phyloP scores from a whole-genome alignment of 1,140 invertebrate genomes.

The Acromyrmex charruanus region DNA sequence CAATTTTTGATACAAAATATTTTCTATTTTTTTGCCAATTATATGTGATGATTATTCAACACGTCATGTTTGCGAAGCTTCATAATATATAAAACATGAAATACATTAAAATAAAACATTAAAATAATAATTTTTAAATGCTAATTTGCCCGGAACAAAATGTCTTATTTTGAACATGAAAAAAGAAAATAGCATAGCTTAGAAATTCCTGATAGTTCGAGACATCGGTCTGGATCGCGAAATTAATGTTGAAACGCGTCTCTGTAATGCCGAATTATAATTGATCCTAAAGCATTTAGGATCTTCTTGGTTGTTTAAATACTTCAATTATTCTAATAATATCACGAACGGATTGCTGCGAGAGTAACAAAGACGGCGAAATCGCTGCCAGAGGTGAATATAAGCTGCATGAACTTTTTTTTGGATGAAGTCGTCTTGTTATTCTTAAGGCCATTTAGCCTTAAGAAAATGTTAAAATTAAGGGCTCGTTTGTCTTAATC shows the following conservation, averaged over 20 bases:
- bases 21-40: not conserved
- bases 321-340: conserved; percentile 49
- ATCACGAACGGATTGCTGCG: conserved; percentile 16
- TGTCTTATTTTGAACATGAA: not conserved
- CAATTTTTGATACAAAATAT: not conserved
- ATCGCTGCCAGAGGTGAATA: not conserved
- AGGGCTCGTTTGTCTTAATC: not conserved
- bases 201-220: not conserved
- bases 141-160: not conserved
- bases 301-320: not conserved
- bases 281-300: conserved; percentile 11
- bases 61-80: not conserved
- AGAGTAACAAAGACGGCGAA: conserved; percentile 6
- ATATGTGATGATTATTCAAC: not conserved
- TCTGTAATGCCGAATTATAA: not conserved
- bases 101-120: not conserved
- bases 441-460: not conserved
- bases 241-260: conserved; percentile 34
- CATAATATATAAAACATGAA: not conserved
- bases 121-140: not conserved
- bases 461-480: conserved; percentile 15
- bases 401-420: conserved; percentile 48
- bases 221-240: not conserved
- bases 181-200: not conserved
- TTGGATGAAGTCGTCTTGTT: not conserved